These are phyloP conservation scores for Ibidorhyncha struthersii DNA, from an alignment of 2,113 vertebrate species.

Conservation along the genomic window DNA sequence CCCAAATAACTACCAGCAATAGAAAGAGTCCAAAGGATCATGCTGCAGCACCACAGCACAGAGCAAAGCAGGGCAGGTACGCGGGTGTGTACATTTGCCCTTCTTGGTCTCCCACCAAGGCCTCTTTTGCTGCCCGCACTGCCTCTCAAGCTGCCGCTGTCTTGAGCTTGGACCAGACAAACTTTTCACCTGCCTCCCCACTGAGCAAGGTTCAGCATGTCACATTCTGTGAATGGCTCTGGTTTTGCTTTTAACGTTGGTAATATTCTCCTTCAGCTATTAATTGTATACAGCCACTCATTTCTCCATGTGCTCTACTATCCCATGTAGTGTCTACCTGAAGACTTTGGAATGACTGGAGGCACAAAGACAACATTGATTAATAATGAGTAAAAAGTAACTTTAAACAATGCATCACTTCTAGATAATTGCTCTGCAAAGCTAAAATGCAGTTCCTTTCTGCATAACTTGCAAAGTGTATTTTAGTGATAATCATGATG, in stretches of 20 bases:
- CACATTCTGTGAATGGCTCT: neutral
- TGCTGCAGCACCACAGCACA: rapidly evolving
- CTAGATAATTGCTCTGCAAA: neutral
- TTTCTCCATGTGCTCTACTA: neutral
- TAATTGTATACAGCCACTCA: neutral
- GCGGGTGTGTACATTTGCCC: too few species aligned
- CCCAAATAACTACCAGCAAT: neutral
- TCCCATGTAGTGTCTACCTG: too few species aligned
- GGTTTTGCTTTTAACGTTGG: neutral
- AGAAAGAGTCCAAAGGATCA: neutral
- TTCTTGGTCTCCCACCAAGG: neutral
- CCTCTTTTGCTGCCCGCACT: neutral
- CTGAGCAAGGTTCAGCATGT: neutral
- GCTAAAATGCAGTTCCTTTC: neutral
- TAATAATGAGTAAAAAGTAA: neutral
- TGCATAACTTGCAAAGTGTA: neutral
- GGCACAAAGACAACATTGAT: neutral
- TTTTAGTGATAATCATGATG: neutral
- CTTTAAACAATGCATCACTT: neutral
- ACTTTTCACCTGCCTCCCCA: neutral
- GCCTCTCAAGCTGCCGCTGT: neutral
- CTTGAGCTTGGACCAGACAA: neutral
- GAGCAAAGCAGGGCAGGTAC: rapidly evolving
- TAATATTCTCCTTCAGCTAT: neutral
- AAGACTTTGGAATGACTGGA: neutral